Conservation (phyloP, 2,888 invertebrate genomes). For the Halocaridina rubra region DNA sequence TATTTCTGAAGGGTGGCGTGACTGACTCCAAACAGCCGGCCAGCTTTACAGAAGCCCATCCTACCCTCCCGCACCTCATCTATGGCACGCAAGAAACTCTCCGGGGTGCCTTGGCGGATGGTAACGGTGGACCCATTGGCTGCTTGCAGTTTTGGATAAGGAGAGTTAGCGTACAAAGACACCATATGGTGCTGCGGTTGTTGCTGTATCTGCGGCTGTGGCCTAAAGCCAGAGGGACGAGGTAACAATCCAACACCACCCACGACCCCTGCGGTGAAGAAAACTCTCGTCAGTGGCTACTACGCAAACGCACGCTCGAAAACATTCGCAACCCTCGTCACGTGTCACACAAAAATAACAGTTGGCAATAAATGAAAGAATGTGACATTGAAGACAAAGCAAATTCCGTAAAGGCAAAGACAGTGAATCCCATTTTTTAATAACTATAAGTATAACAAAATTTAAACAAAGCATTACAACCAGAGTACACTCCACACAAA, state of each 20-base stretch:
- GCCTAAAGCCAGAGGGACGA: constrained; percentile 5
- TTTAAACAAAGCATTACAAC: too few species aligned
- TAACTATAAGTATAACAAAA: too few species aligned
- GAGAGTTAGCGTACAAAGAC: constrained; percentile 36
- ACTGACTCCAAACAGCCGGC: constrained; percentile 45
- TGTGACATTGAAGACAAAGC: too few species aligned
- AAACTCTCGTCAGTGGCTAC: constrained; percentile 39
- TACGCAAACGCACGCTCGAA: too few species aligned
- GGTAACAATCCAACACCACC: constrained; percentile 22
- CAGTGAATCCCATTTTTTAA: too few species aligned
- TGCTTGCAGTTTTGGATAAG: constrained; percentile 46
- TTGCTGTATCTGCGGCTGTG: too few species aligned
- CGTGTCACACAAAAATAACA: too few species aligned
- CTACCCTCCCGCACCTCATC: constrained; percentile 45
- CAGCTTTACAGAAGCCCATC: constrained; percentile 54
- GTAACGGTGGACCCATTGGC: constrained; percentile 43
- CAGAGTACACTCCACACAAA: too few species aligned
- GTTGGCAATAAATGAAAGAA: too few species aligned
- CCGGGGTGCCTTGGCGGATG: constrained; percentile 45
- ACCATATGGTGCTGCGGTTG: too few species aligned
- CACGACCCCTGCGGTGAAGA: constrained; percentile 36
- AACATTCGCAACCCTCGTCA: too few species aligned
- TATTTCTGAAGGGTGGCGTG: constrained; percentile 51
- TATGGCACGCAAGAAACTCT: constrained; percentile 42
- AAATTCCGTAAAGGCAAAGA: too few species aligned